Evolutionary conservation across 1,140 invertebrate species (phyloP), one percentile per base, ranked within the genome.

Genomic region (Nomia melanderi): DNA sequence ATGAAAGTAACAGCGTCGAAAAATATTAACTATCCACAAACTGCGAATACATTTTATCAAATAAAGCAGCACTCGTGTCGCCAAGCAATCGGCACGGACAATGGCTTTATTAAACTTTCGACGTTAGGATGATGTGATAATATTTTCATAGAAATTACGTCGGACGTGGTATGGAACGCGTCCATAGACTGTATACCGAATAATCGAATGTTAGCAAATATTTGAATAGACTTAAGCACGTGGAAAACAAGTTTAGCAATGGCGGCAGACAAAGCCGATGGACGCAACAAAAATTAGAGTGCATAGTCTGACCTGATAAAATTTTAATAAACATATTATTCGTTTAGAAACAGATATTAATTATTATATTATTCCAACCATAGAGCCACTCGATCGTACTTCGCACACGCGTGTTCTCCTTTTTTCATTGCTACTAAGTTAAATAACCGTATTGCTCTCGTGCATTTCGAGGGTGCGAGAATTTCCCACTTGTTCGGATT

Each of bases 101-200:
- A 39, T 17, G 11, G 70, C 23, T 73, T 64, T 73, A 73, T 73
- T 53, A 65, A 73, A 65, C 33, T 63, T 54, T 65, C 11, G 47
- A 73, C 71, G 47, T 73, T 54, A 54, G 60, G 25, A 73, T 54
- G 36, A 60, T 17, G 17, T 23, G 44, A 65, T 50, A 73, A 39
- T 73, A 73, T 41, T 73, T 73, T 54, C 60, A 20, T 31, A 39
- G 60, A 73, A 73, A 73, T 73, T 73, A 73, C 47, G 47, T 31
- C 31, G 71, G 29, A 27, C 47, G 59, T 31, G 14, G 70, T 25
- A 44, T 17, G 36, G n/a, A 12, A 27, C 54, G 2, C 23, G 39
- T 44, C 41, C 59, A 17, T 23, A 0, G 17, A 3, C n/a, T 23
- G 27, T 54, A 11, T 41, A 31, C 25, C 47, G 60, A 54, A 50